Conservation (phyloP, 2,113 vertebrate genomes). For the Dasyornis broadbenti region DNA sequence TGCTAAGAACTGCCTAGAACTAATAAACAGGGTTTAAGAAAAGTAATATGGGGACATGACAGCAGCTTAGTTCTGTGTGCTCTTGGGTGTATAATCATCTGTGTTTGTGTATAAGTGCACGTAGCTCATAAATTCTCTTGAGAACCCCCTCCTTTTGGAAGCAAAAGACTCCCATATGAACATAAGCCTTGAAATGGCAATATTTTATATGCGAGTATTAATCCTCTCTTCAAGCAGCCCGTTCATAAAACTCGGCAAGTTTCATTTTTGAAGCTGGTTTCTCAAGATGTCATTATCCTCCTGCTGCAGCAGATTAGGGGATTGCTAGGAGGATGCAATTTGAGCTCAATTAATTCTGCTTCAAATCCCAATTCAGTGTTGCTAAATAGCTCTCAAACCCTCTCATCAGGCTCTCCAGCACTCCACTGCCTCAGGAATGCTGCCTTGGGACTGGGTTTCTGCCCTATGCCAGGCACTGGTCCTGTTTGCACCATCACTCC, state of each 20-base stretch:
- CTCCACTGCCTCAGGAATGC: not conserved
- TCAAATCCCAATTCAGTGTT: conserved; percentile 60
- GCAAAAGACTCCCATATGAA: not conserved
- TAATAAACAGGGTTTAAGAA: conserved; percentile 36
- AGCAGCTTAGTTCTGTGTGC: not conserved
- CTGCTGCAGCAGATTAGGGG: conserved; percentile 69
- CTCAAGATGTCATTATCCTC: conserved; percentile 70
- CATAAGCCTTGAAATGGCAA: not conserved
- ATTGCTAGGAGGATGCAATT: conserved; percentile 72
- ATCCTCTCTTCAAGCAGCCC: conserved; percentile 36
- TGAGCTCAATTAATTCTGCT: conserved; percentile 76
- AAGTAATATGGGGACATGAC: conserved; percentile 31
- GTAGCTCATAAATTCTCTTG: not conserved
- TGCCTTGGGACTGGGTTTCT: not conserved
- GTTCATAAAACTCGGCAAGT: conserved; percentile 12
- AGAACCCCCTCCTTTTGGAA: not conserved
- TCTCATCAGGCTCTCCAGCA: not conserved
- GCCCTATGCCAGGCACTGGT: not conserved
- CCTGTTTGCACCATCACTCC: not conserved
- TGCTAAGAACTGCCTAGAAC: conserved; percentile 26
- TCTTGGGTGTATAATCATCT: accelerated
- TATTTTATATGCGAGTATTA: conserved; percentile 39
- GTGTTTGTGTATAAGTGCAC: not conserved
- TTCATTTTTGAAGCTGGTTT: conserved; percentile 28
- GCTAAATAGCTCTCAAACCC: conserved; percentile 59